Evolutionary conservation across 2,888 invertebrate genomes (phyloP).

Genomic region (Rutpela maculata): DNA sequence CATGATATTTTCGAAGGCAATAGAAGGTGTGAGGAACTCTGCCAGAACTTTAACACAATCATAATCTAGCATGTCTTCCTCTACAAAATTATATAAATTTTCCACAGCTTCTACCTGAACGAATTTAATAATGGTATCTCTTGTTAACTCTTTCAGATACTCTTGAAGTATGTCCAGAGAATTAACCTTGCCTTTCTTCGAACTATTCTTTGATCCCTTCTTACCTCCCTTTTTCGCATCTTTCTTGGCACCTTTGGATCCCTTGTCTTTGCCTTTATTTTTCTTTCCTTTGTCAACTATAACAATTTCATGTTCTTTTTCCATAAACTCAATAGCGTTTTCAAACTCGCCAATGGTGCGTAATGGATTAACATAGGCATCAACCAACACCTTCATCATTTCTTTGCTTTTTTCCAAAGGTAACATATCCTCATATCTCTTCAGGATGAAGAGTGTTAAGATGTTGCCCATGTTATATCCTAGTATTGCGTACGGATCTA

Average conservation of each 20-base stretch:
- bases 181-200: constrained; percentile 35
- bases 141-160: constrained; percentile 55
- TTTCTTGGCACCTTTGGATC: background rate
- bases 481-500: constrained; percentile 65
- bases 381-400: constrained; percentile 61
- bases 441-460: constrained; percentile 66
- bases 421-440: constrained; percentile 63
- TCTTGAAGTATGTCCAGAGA: constrained; percentile 44
- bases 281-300: constrained; percentile 30
- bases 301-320: constrained; percentile 40
- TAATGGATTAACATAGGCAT: constrained; percentile 67
- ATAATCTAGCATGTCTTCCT: constrained; percentile 59
- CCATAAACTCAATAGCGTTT: constrained; percentile 67
- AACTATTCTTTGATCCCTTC: background rate
- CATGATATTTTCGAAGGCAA: constrained; percentile 58
- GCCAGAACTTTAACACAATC: constrained; percentile 59
- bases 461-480: constrained; percentile 68
- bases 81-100: constrained; percentile 62
- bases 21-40: constrained; percentile 60
- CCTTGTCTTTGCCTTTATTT: constrained; percentile 11
- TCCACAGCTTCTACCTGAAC: constrained; percentile 60
- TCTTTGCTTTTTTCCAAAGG: constrained; percentile 57
- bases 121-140: constrained; percentile 53
- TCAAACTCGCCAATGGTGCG: constrained; percentile 59
- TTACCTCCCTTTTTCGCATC: background rate